These are phyloP conservation scores for Pterois miles DNA, from an alignment of 2,797 vertebrate genomes.

Conservation along the genomic window DNA sequence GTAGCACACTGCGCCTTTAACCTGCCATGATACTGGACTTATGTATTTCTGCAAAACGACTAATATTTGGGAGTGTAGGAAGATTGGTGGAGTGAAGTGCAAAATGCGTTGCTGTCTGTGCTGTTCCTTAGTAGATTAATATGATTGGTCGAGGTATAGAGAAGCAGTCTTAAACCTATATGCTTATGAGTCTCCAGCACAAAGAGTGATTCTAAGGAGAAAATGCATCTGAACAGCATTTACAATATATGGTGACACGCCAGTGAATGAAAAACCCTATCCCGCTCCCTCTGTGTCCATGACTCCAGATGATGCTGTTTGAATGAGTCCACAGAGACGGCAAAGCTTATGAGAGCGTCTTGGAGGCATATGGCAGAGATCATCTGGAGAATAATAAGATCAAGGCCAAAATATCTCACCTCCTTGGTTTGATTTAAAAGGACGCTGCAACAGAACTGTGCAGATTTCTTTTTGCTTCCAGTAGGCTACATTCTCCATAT, in stretches of 20 bases:
- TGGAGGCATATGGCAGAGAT: constrained; percentile 55
- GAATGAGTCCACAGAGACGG: constrained; percentile 38
- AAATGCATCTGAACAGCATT: constrained; percentile 41
- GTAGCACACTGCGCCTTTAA: not conserved
- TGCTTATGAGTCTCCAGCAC: constrained; percentile 22
- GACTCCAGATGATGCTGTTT: constrained; percentile 47
- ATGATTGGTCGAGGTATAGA: constrained; percentile 29
- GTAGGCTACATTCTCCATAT: not conserved
- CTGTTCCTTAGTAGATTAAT: constrained; percentile 9
- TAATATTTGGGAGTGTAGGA: not conserved
- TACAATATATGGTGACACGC: constrained; percentile 33
- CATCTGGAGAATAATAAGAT: constrained; percentile 49
- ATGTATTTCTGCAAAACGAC: not conserved
- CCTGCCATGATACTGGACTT: not conserved
- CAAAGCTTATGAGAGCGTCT: constrained; percentile 42
- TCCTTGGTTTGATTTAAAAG: constrained; percentile 10
- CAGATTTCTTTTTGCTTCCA: not conserved
- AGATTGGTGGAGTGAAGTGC: not conserved
- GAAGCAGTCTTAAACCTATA: constrained; percentile 29
- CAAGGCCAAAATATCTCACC: constrained; percentile 45
- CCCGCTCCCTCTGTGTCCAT: constrained; percentile 32
- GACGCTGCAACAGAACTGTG: constrained; percentile 3
- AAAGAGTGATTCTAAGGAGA: constrained; percentile 11
- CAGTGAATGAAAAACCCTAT: constrained; percentile 14
- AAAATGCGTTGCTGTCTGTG: not conserved